Base-by-base conservation (phyloP, 2,113 vertebrate genomes). In the Eidolon helvum region DNA sequence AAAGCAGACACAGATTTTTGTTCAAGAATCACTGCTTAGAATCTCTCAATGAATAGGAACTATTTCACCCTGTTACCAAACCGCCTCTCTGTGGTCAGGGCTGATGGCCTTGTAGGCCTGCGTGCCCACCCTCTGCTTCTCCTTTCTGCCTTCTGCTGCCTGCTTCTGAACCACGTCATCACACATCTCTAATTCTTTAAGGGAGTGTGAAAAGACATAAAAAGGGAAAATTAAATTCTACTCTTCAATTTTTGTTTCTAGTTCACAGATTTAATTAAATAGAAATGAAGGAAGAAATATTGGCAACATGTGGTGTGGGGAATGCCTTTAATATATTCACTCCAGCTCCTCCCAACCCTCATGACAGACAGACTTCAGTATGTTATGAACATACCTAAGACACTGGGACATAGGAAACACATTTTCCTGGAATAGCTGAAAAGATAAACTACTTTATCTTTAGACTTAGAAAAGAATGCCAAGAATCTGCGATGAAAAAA, bases 151-250 rank as follows among this genome's bases (percentile, higher is more conserved):
- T 35, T 57, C 8, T 12, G 66, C 26, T 35, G 7, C 66, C 65
- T 30, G 9, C 59, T 30, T 33, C 12, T n/a, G 59, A 82, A 61
- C 14, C 26, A 69, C 59, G 38, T 90, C 11, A 65, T 28, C 26
- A 50, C 26, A 35, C 15, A 65, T 57, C 57, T 71, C 53, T 80
- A 83, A 75, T 71, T 72, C 84, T 95, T 79, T 59, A 92, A 65
- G 71, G 43, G 45, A 86, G 48, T 50, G 1, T 45, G 40, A 55
- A 45, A 74, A 94, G 88, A 79, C n/a, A 87, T 61, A 35, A 57
- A 88, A 35, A 72, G 38, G 21, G 30, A 48, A 92, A 77, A 84
- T 77, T 92, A 90, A 96, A 96, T 90, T 75, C 69, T 33, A 94
- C 38, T 35, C 80, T 90, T 92, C 63, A 24, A 40, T 86, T 79